phyloP scores from a whole-genome alignment of 2,113 vertebrate genomes.

The Ia io region DNA sequence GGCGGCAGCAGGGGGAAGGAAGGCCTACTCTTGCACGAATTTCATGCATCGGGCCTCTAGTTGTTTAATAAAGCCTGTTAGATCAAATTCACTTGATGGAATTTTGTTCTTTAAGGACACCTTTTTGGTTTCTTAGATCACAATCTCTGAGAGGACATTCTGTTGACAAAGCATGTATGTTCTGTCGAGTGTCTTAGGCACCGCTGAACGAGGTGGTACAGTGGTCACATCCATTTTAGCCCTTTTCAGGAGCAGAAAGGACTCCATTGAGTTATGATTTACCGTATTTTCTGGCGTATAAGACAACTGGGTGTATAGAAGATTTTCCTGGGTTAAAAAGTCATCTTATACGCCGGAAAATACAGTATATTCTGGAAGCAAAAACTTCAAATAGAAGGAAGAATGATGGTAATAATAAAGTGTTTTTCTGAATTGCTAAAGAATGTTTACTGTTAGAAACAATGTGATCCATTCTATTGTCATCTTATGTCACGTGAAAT shows the following conservation, averaged over 20 bases:
- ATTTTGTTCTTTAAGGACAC: background rate
- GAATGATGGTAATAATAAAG: background rate
- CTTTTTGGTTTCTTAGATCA: background rate
- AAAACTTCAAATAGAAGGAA: background rate
- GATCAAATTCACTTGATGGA: background rate
- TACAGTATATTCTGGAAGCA: background rate
- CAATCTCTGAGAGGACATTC: background rate
- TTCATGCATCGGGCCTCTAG: too few species aligned
- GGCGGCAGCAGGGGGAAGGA: too few species aligned
- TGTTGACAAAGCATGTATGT: background rate
- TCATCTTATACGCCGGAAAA: too few species aligned
- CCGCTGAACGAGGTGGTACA: background rate
- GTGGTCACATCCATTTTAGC: background rate
- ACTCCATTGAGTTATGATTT: background rate
- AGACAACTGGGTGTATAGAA: too few species aligned
- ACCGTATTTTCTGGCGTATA: too few species aligned
- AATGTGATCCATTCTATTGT: background rate
- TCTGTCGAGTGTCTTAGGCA: rapidly evolving
- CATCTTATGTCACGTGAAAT: background rate
- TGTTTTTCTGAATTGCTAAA: background rate
- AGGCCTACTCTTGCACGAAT: too few species aligned
- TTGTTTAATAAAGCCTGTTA: background rate
- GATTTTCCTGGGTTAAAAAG: too few species aligned
- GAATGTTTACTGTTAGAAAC: background rate
- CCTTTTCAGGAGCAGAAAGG: background rate